Conservation (phyloP, 1,140 invertebrate genomes). For the Pinna nobilis region DNA sequence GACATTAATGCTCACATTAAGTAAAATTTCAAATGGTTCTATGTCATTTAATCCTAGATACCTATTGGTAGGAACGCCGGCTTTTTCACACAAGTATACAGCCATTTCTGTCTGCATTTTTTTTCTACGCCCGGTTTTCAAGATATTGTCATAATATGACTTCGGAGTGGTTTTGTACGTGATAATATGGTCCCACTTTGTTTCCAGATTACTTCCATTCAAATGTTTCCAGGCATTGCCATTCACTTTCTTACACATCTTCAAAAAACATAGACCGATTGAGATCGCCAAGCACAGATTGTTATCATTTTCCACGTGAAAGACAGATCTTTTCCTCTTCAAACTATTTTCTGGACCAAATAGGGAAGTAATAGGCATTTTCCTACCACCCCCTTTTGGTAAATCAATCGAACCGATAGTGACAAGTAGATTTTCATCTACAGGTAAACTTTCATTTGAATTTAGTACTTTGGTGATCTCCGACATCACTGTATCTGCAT, state of each 20-base stretch:
- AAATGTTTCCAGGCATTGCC: constrained; percentile 6
- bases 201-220: not conserved
- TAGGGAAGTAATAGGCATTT: constrained; percentile 4
- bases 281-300: constrained; percentile 12
- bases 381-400: constrained; percentile 12
- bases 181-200: constrained; percentile 1
- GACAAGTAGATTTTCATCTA: constrained; percentile 12
- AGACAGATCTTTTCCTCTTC: constrained; percentile 19
- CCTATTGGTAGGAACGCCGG: constrained; percentile 6
- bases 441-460: constrained; percentile 8
- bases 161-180: constrained; percentile 3
- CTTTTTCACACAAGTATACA: constrained; percentile 14
- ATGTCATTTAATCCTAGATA: constrained; percentile 30
- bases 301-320: constrained; percentile 33
- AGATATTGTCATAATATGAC: constrained; percentile 8
- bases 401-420: constrained; percentile 13
- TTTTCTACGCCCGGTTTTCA: constrained; percentile 1
- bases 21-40: constrained; percentile 7
- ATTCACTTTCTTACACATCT: constrained; percentile 15
- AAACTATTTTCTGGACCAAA: constrained; percentile 12
- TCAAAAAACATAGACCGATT: constrained; percentile 18
- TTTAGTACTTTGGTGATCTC: constrained; percentile 18
- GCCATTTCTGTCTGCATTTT: constrained; percentile 23
- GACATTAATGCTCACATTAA: constrained; percentile 21
- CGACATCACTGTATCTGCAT: constrained; percentile 18